phyloP scores from a whole-genome alignment of 1,140 invertebrate species.

The Copidosoma floridanum region DNA sequence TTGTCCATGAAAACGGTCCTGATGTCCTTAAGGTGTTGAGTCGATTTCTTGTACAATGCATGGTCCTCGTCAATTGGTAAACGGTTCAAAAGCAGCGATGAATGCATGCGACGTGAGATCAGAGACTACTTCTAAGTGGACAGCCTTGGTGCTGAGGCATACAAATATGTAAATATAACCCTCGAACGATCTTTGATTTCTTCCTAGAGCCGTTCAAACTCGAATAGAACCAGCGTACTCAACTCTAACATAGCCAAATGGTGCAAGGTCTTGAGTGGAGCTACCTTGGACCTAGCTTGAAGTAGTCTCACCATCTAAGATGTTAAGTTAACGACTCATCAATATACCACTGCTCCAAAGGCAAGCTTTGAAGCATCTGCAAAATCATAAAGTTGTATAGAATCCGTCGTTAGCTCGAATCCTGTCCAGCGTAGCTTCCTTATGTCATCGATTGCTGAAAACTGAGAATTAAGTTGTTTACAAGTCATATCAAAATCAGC shows the following conservation, averaged over 20 bases:
- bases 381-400: background rate
- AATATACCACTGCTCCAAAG: background rate
- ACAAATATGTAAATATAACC: conserved; percentile 13
- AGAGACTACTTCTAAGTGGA: too few species aligned
- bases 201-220: conserved; percentile 3
- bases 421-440: background rate
- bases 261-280: background rate
- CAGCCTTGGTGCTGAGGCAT: conserved; percentile 12
- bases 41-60: background rate
- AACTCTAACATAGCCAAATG: conserved; percentile 3
- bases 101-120: too few species aligned
- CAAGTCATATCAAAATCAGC: too few species aligned
- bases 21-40: conserved; percentile 1
- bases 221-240: conserved; percentile 30
- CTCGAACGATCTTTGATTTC: background rate
- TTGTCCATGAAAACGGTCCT: background rate
- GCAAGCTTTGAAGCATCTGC: background rate
- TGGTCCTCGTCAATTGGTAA: background rate
- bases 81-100: background rate
- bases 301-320: background rate
- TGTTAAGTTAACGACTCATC: background rate
- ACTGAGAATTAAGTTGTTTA: too few species aligned
- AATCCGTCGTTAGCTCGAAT: background rate
- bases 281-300: background rate
- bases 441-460: background rate